phyloP scores from a whole-genome alignment of 2,888 invertebrate genomes.

The Drosophila mercatorum region DNA sequence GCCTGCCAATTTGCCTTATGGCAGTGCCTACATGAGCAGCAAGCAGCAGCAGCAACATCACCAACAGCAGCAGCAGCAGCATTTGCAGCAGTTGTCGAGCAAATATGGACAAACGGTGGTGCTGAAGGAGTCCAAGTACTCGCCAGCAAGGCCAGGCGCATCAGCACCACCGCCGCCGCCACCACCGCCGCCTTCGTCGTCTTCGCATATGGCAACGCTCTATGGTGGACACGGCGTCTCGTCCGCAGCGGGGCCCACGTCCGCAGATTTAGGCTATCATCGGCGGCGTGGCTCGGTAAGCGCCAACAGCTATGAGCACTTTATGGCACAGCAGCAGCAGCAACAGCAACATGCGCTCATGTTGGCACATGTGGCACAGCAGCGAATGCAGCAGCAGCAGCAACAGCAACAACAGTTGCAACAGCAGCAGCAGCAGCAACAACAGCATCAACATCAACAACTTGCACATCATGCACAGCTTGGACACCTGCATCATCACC shows the following conservation, averaged over 20 bases:
- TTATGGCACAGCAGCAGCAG: slow-evolving; percentile 78
- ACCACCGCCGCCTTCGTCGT: slow-evolving; percentile 41
- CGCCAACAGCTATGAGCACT: slow-evolving; percentile 80
- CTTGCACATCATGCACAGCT: slow-evolving; percentile 43
- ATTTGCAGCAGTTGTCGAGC: slow-evolving; percentile 26
- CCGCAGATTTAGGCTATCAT: slow-evolving; percentile 75
- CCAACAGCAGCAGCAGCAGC: slow-evolving; percentile 33
- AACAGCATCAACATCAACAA: slow-evolving; percentile 24
- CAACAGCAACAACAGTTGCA: slow-evolving; percentile 66
- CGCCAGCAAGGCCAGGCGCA: slow-evolving; percentile 48
- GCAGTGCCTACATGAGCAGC: slow-evolving; percentile 62
- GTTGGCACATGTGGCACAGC: slow-evolving; percentile 70
- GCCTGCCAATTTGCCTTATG: slow-evolving; percentile 70
- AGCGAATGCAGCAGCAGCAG: slow-evolving; percentile 58
- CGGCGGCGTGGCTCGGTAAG: slow-evolving; percentile 80
- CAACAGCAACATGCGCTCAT: slow-evolving; percentile 72
- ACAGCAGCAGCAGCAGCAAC: slow-evolving; percentile 53
- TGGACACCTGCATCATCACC: slow-evolving; percentile 55
- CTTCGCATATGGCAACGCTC: slow-evolving; percentile 60
- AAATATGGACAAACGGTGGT: slow-evolving; percentile 57
- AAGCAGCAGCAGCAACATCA: slow-evolving; percentile 38
- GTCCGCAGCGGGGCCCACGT: slow-evolving; percentile 44
- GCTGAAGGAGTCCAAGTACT: slow-evolving; percentile 62
- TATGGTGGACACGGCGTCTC: slow-evolving; percentile 48
- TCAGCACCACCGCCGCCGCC: slow-evolving; percentile 59